Percentiles rank a stretch among this genome's conserved stretches.
These are phyloP conservation scores for Talpa occidentalis DNA, from an alignment of 2,113 vertebrate species.

Conservation along the genomic window DNA sequence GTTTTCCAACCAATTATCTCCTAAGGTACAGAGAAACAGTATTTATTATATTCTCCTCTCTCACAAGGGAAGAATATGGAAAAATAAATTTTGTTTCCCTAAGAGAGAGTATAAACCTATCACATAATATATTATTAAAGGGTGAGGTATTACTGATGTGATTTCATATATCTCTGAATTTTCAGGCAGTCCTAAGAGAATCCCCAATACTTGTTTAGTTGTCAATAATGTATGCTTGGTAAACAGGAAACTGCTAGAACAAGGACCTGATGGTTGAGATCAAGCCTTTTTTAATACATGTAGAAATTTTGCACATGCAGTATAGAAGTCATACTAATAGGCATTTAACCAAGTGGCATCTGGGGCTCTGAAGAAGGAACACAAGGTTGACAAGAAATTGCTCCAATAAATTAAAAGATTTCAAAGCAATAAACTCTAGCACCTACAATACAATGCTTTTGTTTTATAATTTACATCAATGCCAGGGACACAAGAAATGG, in stretches of 20 bases:
- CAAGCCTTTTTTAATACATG: conserved; percentile 10
- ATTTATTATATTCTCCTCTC: conserved; percentile 75
- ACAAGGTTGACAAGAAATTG: neutral
- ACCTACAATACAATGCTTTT: neutral
- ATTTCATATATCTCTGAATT: conserved; percentile 68
- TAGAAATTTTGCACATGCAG: conserved; percentile 2
- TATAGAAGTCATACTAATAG: conserved; percentile 11
- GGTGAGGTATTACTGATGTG: neutral
- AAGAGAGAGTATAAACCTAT: conserved; percentile 74
- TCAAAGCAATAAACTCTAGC: conserved; percentile 43
- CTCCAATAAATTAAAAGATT: conserved; percentile 24
- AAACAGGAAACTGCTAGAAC: conserved; percentile 57
- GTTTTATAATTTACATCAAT: neutral
- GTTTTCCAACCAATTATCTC: conserved; percentile 81
- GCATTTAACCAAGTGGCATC: neutral
- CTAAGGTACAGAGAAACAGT: conserved; percentile 73
- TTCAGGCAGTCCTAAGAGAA: conserved; percentile 51
- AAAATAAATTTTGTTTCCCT: conserved; percentile 84
- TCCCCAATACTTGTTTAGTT: conserved; percentile 39
- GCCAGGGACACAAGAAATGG: neutral
- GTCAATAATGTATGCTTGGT: conserved; percentile 12
- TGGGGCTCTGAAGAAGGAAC: neutral
- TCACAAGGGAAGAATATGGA: conserved; percentile 61
- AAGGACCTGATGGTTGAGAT: neutral
- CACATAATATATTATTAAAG: conserved; percentile 64